Evolutionary conservation across 2,888 invertebrate genomes (phyloP), one percentile per base, ranked within the genome.

Genomic region (Cephalotes varians): DNA sequence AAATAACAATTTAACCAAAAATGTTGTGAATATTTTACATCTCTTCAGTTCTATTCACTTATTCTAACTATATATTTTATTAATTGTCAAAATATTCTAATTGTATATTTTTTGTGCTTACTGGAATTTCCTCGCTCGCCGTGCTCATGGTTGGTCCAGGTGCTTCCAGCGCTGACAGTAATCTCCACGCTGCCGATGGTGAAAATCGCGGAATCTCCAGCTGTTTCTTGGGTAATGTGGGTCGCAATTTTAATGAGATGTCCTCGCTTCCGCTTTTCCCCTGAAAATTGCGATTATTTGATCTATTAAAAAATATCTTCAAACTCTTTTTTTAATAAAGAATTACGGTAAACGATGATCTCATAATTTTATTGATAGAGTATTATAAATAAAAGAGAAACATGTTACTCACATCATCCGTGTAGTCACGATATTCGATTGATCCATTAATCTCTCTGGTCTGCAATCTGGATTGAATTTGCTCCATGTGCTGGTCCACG

Each of bases 181-280:
- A 96, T 85, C 97, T 96, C 98, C 98, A 98, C 0, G 98, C 98
- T 0, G 97, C 97, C 0, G 97, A 96, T 0, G 98, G 98, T 1
- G 98, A 98, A 95, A 98, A 98, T 81, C 97, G 95, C 0, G 98
- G 97, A 73, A 97, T 96, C 86, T 97, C 96, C 40, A 97, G 95
- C 91, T 97, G 97, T 87, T 97, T 97, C 92, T 97, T 97, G 1
- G 98, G 98, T 86, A 98, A 93, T 0, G 97, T 98, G 0, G 98
- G 98, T 0, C 98, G 96, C 81, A 98, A 94, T 83, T 97, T 96
- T 74, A 98, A 94, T 34, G 97, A 96, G 77, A 98, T 97, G 69
- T 97, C 97, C 71, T 96, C 95, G 0, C 95, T 95, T 67, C 94
- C 93, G 9, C 95, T 95, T 51, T 94, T 92, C 54, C 87, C 93